Base-by-base conservation (phyloP, 1,140 invertebrate genomes). In the Conus ventricosus region DNA sequence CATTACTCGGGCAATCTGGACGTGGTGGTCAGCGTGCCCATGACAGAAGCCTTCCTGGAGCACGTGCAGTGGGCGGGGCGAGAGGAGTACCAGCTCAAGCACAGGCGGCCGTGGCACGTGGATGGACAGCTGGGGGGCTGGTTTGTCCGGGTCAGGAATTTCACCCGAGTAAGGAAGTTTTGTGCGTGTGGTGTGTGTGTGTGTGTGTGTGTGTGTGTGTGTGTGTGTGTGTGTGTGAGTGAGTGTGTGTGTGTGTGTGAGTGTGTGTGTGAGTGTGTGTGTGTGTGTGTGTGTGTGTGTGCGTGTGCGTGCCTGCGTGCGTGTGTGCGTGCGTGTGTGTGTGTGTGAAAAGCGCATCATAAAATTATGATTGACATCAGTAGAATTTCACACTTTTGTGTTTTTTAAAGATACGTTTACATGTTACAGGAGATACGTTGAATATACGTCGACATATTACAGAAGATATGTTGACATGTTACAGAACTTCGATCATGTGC, bases 21-120 rank as follows among this genome's bases (percentile, higher is more conserved):
- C 86, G 54, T 90, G 17, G 39, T 87, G 23, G 86, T 90, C 54
- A 89, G 86, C 80, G 84, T 89, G 17, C 83, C 60, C 11, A 89
- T 90, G 89, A 86, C 87, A 15, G 89, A 89, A 63, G 78, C 51
- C n/a, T 87, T 86, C 39, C 88, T 90, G 11, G 39, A 82, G 17
- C 57, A 78, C 53, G 54, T 87, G 39, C 60, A 71, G 17, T 90
- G 86, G 85, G 85, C 84, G 20, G 84, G 88, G n/a, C 84, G 39
- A 39, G 76, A 39, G 25, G 75, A 81, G 20, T 89, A 89, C 53
- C 54, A 39, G 13, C n/a, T 63, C 15, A 57, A 51, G 13, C 8
- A 63, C 20, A n/a, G 82, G 11, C n/a, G 11, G 6, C 6, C 1
- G 15, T 84, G 82, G 82, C 23, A 7, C 5, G 57, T 84, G 53